Evolutionary conservation across 2,113 vertebrate genomes (phyloP).

Genomic region (Sinocyclocheilus grahami): DNA sequence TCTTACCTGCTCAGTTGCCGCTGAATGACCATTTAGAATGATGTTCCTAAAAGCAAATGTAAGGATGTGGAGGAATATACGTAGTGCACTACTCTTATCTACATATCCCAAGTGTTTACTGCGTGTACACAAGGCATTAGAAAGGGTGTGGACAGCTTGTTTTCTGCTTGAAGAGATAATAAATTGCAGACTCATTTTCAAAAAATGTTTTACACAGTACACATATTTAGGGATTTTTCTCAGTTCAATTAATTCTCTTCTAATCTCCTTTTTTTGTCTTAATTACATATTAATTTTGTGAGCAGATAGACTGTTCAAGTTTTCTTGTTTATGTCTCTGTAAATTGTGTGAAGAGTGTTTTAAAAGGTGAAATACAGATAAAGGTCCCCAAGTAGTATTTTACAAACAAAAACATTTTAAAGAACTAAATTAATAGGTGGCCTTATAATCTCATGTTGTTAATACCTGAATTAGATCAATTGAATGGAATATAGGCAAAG

Average conservation of each 20-base stretch:
- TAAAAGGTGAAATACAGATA: neutral
- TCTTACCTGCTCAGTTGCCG: neutral
- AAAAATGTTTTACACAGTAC: neutral
- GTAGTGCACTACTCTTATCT: constrained; percentile 33
- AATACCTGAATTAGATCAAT: neutral
- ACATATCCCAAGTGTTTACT: neutral
- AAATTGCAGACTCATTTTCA: neutral
- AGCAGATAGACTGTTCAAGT: too few relatives aligned
- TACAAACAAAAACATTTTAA: neutral
- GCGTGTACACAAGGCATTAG: neutral
- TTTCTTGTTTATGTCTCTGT: neutral
- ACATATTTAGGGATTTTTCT: neutral
- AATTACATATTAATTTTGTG: neutral
- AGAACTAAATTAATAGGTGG: neutral
- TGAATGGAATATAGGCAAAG: neutral
- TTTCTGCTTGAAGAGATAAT: constrained; percentile 53
- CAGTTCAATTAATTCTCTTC: neutral
- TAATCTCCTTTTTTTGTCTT: neutral
- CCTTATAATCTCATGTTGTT: neutral
- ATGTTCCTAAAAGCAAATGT: neutral
- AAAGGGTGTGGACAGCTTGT: constrained; percentile 14
- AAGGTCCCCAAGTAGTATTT: neutral
- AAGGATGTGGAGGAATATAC: neutral
- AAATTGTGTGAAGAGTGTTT: neutral
- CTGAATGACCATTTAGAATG: neutral